phyloP scores from a whole-genome alignment of 2,888 invertebrate species.

The Acronicta leporina region DNA sequence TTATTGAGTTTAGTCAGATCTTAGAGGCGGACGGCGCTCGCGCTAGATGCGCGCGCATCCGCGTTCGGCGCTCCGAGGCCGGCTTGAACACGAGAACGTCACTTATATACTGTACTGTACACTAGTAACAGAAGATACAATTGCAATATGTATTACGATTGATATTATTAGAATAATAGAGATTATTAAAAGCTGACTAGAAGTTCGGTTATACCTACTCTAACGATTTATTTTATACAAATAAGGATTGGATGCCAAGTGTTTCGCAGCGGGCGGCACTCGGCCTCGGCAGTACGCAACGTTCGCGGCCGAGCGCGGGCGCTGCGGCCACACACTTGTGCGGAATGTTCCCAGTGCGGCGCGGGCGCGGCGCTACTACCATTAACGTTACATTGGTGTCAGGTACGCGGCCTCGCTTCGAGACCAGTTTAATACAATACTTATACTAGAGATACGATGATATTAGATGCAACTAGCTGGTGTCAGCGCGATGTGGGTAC shows the following conservation, averaged over 20 bases:
- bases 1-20: constrained; percentile 75
- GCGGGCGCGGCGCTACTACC: constrained; percentile 53
- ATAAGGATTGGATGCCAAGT: constrained; percentile 53
- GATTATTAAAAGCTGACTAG: constrained; percentile 88
- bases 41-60: constrained; percentile 43
- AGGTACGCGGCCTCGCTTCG: constrained; percentile 82
- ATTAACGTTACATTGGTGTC: constrained; percentile 81
- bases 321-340: constrained; percentile 46
- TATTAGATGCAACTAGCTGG: constrained; percentile 80
- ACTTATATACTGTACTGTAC: constrained; percentile 66
- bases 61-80: constrained; percentile 41
- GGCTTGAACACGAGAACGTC: constrained; percentile 78
- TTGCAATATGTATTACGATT: constrained; percentile 79
- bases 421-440: constrained; percentile 68
- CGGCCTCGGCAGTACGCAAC: constrained; percentile 35
- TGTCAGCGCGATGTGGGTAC: constrained; percentile 71
- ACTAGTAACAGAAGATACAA: constrained; percentile 80
- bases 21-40: constrained; percentile 58
- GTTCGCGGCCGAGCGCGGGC: constrained; percentile 37
- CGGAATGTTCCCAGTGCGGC: constrained; percentile 49
- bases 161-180: constrained; percentile 82
- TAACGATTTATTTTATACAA: constrained; percentile 78
- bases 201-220: constrained; percentile 84
- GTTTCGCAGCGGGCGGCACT: constrained; percentile 41
- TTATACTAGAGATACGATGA: constrained; percentile 73